These are phyloP conservation scores for Pseudomyrmex flavicornis DNA, from an alignment of 1,140 invertebrate species.

Conservation along the genomic window DNA sequence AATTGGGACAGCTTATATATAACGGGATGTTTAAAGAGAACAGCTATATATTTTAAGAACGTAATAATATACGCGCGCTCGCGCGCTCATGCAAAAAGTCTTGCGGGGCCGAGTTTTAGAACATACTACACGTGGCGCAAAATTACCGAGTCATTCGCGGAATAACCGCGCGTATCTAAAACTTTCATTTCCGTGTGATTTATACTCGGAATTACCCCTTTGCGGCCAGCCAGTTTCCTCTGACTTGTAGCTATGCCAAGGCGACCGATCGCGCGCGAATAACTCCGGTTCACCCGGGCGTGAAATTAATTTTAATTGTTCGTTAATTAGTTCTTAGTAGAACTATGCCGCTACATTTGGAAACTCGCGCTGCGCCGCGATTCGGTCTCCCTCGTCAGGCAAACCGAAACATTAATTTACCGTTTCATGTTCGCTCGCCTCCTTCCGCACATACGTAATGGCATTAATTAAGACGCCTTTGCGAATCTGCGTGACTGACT, in stretches of 20 bases:
- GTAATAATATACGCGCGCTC: background rate
- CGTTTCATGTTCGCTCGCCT: constrained; percentile 5
- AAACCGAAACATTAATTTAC: constrained; percentile 47
- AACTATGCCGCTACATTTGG: constrained; percentile 61
- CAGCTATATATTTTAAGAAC: constrained; percentile 3
- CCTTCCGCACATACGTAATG: constrained; percentile 31
- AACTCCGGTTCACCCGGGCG: constrained; percentile 63
- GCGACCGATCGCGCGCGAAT: constrained; percentile 63
- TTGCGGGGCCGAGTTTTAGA: constrained; percentile 23
- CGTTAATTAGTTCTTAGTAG: constrained; percentile 72
- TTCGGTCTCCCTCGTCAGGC: constrained; percentile 22
- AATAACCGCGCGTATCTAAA: constrained; percentile 49
- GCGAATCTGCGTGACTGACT: constrained; percentile 40
- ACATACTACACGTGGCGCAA: constrained; percentile 15
- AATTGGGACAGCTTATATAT: background rate
- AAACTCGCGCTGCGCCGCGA: background rate
- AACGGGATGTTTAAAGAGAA: background rate
- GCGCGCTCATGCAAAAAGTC: background rate
- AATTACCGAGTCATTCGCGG: constrained; percentile 27
- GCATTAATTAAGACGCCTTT: constrained; percentile 28
- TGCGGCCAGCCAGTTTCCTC: constrained; percentile 12
- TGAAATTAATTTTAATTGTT: constrained; percentile 79
- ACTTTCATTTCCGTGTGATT: constrained; percentile 68
- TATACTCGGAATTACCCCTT: constrained; percentile 56
- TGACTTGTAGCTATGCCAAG: constrained; percentile 34